Conservation (phyloP, 2,888 invertebrate species). For the Trichopria drosophilae region DNA sequence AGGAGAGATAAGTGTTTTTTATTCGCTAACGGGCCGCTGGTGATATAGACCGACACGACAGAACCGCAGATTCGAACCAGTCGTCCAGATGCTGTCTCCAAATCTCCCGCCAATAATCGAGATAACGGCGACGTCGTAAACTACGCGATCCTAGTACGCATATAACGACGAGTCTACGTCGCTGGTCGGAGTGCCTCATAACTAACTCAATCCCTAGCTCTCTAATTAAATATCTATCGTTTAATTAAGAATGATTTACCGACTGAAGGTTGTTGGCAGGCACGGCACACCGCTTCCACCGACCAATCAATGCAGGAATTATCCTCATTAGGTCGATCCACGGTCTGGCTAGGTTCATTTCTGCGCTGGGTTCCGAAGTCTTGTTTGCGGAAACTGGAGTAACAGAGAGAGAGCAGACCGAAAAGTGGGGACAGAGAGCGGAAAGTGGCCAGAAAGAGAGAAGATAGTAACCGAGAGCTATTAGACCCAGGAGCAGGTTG, state of each 20-base stretch:
- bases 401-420: slow-evolving; percentile 26
- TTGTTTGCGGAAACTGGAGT: neutral
- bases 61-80: slow-evolving; percentile 6
- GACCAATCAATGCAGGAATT: slow-evolving; percentile 57
- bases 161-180: slow-evolving; percentile 18
- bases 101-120: slow-evolving; percentile 45
- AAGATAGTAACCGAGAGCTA: slow-evolving; percentile 44
- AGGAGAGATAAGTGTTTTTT: slow-evolving; percentile 10
- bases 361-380: slow-evolving; percentile 21
- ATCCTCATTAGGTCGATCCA: slow-evolving; percentile 56
- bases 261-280: slow-evolving; percentile 35
- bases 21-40: slow-evolving; percentile 3
- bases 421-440: slow-evolving; percentile 28
- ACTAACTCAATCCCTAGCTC: slow-evolving; percentile 49
- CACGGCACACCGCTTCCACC: slow-evolving; percentile 37
- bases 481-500: slow-evolving; percentile 52
- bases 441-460: slow-evolving; percentile 29
- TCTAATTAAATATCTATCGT: slow-evolving; percentile 57
- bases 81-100: slow-evolving; percentile 48
- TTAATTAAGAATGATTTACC: slow-evolving; percentile 58
- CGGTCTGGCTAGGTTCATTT: slow-evolving; percentile 36
- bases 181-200: slow-evolving; percentile 46
- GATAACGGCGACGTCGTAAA: neutral
- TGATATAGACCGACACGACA: neutral
- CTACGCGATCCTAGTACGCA: slow-evolving; percentile 15